phyloP scores from a whole-genome alignment of 2,888 invertebrate genomes.

The Heliconius sara region DNA sequence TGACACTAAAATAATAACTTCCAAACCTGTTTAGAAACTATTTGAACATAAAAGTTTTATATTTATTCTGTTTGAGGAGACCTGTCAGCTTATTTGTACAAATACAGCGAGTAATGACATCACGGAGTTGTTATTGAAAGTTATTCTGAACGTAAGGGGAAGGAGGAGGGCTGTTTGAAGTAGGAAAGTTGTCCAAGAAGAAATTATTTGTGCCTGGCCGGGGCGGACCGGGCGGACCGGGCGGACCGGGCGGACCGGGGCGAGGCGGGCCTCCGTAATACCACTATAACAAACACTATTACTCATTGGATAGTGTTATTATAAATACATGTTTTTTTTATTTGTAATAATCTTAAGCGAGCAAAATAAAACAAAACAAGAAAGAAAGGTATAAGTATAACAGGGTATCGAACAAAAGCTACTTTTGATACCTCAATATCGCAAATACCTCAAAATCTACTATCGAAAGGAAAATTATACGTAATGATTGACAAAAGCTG shows the following conservation, averaged over 20 bases:
- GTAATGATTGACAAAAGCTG: no score
- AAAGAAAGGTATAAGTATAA: background rate
- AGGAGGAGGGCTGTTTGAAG: conserved; percentile 20
- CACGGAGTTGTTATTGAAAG: conserved; percentile 35
- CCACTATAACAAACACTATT: background rate
- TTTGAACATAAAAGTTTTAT: background rate
- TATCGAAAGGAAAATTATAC: background rate
- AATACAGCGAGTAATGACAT: conserved; percentile 12
- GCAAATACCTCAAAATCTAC: no score
- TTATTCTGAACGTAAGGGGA: conserved; percentile 31
- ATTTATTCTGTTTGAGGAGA: conserved; percentile 11
- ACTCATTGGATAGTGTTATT: background rate
- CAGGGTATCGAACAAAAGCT: no score
- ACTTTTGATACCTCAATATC: no score
- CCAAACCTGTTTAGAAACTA: background rate
- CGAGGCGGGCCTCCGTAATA: background rate
- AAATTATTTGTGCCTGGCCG: conserved; percentile 24
- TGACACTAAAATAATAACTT: no score
- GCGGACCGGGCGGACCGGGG: background rate
- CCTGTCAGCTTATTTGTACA: conserved; percentile 28
- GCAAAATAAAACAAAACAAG: background rate
- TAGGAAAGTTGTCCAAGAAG: conserved; percentile 33
- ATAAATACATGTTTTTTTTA: background rate
- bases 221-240: background rate
- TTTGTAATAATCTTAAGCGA: background rate